Base-by-base conservation (phyloP, 2,888 invertebrate species). In the Ferrisia virgata region DNA sequence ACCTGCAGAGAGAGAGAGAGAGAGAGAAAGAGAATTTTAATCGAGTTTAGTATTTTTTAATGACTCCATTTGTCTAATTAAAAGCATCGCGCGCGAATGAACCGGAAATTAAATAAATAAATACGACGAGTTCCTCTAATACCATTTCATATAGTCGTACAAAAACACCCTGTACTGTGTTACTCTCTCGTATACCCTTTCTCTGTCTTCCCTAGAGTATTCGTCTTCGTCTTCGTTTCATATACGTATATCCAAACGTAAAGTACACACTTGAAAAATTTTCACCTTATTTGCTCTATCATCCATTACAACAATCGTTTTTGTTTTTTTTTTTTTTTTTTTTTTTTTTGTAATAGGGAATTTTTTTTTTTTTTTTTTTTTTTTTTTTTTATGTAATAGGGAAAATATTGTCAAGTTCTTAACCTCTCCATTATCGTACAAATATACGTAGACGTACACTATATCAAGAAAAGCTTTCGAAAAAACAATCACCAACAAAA, bases 51-150 rank as follows among this genome's bases (percentile, higher is more conserved):
- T 72, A 64, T 72, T 72, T 72, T 72, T 72, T 72, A 72, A 72
- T 33, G 72, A 31, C 33, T 72, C 72, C 72, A 72, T 72, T 72
- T 72, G 72, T 72, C 72, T 72, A 72, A 72, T 72, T 72, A 33
- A 72, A 72, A 72, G 11, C 33, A 72, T 31, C 33, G 33, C 13
- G 33, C 13, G n/a, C 72, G 72, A 72, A 33, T 33, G 72, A 72
- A 33, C 18, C 72, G 72, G n/a, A 72, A 72, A 72, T 72, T 72
- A 58, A 25, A 22, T 25, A 33, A 72, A 72, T 31, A n/a, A 72
- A 72, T 33, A 72, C 28, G 53, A 25, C 9, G 13, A 25, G 25
- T 13, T 28, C 11, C 8, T 25, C 25, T 64, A 28, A 28, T 64
- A 18, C 47, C 18, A 18, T 25, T 64, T 64, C 13, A 53, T 53